A percentile compares a stretch with the other conserved stretches of the same genome.
Conservation (phyloP, 2,888 invertebrate species). For the Ophion ellenae region DNA sequence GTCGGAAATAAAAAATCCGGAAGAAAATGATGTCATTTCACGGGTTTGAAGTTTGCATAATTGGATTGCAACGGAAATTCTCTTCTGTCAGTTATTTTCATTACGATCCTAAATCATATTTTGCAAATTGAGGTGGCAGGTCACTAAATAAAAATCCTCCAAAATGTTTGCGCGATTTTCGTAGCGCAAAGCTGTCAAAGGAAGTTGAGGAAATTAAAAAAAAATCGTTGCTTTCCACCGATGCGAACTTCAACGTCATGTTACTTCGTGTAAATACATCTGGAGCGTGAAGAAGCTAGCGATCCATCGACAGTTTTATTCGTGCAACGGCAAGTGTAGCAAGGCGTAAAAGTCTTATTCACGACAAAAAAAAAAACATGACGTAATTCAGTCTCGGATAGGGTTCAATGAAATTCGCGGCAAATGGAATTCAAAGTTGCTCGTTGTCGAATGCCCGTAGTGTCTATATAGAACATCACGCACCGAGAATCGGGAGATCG, state of each 20-base stretch:
- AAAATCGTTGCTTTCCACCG: no score
- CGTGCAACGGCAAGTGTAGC: slow-evolving; percentile 27
- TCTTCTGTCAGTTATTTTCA: no score
- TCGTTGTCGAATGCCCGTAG: background rate
- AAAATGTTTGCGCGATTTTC: no score
- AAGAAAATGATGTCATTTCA: background rate
- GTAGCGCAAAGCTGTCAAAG: no score
- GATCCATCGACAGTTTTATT: slow-evolving; percentile 40
- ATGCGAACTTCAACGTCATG: background rate
- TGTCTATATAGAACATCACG: slow-evolving; percentile 13
- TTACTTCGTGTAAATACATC: slow-evolving; percentile 32
- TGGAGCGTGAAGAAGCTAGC: slow-evolving; percentile 22
- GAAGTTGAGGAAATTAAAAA: no score
- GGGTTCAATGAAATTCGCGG: slow-evolving; percentile 12
- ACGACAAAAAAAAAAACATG: slow-evolving; percentile 7
- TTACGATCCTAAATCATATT: no score
- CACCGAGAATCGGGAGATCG: slow-evolving; percentile 5
- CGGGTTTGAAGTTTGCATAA: no score
- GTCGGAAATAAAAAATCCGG: no score
- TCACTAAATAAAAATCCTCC: no score
- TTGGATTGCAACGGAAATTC: no score
- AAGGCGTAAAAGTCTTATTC: slow-evolving; percentile 3
- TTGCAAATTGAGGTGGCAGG: background rate
- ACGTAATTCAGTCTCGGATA: slow-evolving; percentile 18
- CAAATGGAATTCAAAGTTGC: slow-evolving; percentile 6